Evolutionary conservation across 2,113 vertebrate genomes (phyloP).

Genomic region (Apodemus speciosus): DNA sequence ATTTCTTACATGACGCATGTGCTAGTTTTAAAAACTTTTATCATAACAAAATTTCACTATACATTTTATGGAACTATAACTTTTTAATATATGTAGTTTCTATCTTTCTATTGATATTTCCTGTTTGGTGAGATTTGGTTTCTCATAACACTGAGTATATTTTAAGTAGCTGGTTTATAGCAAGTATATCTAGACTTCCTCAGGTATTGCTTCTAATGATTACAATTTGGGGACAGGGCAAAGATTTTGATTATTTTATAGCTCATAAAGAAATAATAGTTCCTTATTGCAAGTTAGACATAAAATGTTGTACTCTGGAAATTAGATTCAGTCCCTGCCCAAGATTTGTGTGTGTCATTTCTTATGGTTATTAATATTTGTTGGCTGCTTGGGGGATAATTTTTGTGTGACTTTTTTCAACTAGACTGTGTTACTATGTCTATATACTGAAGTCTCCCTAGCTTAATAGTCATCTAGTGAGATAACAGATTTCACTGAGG

Average conservation of each 20-base stretch:
- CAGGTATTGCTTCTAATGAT: neutral
- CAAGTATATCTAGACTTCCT: neutral
- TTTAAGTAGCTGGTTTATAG: neutral
- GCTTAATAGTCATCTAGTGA: neutral
- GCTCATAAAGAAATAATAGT: too few species aligned
- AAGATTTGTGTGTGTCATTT: neutral
- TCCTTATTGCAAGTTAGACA: neutral
- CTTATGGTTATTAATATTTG: neutral
- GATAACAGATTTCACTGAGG: slow-evolving; percentile 15
- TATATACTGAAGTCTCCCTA: neutral
- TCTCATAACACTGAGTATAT: neutral
- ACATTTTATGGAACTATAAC: neutral
- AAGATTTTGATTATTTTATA: neutral
- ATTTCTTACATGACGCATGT: neutral
- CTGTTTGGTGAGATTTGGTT: neutral
- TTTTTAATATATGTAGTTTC: neutral
- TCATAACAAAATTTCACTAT: neutral
- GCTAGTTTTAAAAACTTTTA: neutral
- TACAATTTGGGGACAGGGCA: neutral
- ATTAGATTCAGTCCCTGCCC: neutral
- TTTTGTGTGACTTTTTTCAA: neutral
- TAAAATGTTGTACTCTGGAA: neutral
- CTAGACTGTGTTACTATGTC: neutral
- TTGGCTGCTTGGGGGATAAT: neutral
- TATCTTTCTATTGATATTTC: neutral